Percentiles rank a stretch among this genome's conserved stretches.
Conservation (phyloP, 1,140 invertebrate genomes). For the Macrobrachium nipponense region DNA sequence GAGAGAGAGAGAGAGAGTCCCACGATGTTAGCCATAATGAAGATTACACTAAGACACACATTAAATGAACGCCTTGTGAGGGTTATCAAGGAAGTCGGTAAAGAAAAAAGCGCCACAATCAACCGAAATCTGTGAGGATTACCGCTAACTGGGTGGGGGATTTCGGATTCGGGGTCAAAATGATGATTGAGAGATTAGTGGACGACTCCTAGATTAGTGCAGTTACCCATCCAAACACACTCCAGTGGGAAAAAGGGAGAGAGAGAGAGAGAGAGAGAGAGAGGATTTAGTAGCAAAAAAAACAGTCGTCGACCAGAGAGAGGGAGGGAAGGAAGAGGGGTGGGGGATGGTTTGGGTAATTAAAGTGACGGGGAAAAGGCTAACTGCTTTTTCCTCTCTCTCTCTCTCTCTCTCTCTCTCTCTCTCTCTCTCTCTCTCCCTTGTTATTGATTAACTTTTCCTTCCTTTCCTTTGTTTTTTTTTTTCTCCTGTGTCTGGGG, state of each 20-base stretch:
- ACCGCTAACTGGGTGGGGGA: conserved; percentile 32
- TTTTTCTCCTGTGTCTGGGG: not conserved
- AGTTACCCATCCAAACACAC: not conserved
- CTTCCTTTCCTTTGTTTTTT: not conserved
- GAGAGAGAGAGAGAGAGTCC: not conserved
- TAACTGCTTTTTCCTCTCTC: not conserved
- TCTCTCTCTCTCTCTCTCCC: not conserved
- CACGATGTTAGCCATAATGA: conserved; percentile 16
- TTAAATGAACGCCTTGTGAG: conserved; percentile 9
- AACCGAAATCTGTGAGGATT: conserved; percentile 35
- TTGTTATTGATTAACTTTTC: not conserved
- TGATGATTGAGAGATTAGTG: conserved; percentile 47
- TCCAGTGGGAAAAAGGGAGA: not conserved
- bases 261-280: conserved; percentile 26
- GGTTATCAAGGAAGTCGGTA: conserved; percentile 28
- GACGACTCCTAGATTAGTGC: conserved; percentile 21
- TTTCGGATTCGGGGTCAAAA: conserved; percentile 35
- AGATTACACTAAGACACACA: conserved; percentile 7
- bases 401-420: not conserved
- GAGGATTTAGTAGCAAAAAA: conserved; percentile 10
- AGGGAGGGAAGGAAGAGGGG: not conserved
- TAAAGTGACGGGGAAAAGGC: conserved; percentile 1
- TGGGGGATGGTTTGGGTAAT: conserved; percentile 5
- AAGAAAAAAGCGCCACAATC: conserved; percentile 27
- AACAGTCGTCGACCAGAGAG: conserved; percentile 6